These are phyloP conservation scores for Rhodeus uyekii DNA, from an alignment of 2,797 vertebrate genomes.

Conservation along the genomic window DNA sequence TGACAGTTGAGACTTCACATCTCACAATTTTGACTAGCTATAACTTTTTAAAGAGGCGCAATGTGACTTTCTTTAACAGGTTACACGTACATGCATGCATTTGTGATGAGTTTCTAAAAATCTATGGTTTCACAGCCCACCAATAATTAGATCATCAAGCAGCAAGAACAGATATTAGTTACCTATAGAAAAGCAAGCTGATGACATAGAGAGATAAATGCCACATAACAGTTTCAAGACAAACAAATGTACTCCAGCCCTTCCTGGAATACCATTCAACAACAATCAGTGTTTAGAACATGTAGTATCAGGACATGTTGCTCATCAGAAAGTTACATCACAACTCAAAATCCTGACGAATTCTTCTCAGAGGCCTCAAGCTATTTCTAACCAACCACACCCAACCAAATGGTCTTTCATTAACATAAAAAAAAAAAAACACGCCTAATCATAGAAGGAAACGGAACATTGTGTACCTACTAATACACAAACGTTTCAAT, in stretches of 20 bases:
- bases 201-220: not conserved
- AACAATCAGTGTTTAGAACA: constrained; percentile 2
- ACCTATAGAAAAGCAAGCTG: not conserved
- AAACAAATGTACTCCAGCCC: not conserved
- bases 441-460: not conserved
- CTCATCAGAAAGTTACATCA: not conserved
- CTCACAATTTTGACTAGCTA: not conserved
- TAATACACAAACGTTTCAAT: not conserved
- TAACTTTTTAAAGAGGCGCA: not conserved
- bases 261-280: constrained; percentile 31
- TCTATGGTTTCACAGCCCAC: too few relatives aligned
- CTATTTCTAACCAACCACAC: constrained; percentile 5
- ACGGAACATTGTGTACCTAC: not conserved
- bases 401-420: not conserved
- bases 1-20: not conserved
- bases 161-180: not conserved
- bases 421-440: not conserved
- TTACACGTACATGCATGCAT: not conserved
- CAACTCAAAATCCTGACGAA: not conserved
- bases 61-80: not conserved
- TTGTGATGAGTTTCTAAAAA: not conserved
- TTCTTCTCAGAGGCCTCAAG: not conserved
- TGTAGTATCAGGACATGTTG: not conserved
- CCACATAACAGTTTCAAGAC: fast-evolving
- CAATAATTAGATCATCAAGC: not conserved